Evolutionary conservation across 2,113 vertebrate genomes (phyloP), one percentile per base, ranked within the genome.

Genomic region (Motacilla tschutschensis): DNA sequence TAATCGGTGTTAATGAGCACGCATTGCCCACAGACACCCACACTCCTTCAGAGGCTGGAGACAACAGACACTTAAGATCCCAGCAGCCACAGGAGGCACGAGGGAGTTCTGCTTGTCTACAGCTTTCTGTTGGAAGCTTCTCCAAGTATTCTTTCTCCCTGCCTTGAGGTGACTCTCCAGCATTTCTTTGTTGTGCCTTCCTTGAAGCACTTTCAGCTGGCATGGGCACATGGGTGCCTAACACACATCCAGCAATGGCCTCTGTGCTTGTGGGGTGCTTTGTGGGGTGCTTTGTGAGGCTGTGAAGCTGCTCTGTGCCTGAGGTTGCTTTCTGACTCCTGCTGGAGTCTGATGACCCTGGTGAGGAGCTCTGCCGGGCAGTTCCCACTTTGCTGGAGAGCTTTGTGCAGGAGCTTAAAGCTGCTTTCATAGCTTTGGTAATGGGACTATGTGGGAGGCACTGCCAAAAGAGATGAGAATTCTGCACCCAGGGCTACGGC

Each of bases 211-310:
- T 85, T 81, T 54, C 8, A 21, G 29, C 25, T 71, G 2, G 0
- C 8, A 0, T 2, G 14, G 74, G 46, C 44, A 38, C 0, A 0
- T 24, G 43, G 41, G 20, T 6, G 11, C 13, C 16, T n/a, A 4
- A n/a, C 29, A 18, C 1, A 6, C 17, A 1, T 24, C 60, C 46
- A 81, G 47, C 35, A 10, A 5, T 9, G 22, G 29, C 26, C 31
- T 8, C 64, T 17, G 80, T 57, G 50, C 41, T 76, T 35, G 22
- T 13, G 75, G 46, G 50, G 4, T 9, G 6, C 41, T 77, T 76
- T 35, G 22, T 13, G 75, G 46, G 50, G 4, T 9, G 6, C 41
- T 77, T 53, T 29, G 58, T 18, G 47, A 29, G 73, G 21, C 70
- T 77, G 12, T 44, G 43, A 9, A 40, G 43, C 43, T 54, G 38